A percentile compares a stretch with the other conserved stretches of the same genome.
These are phyloP conservation scores for Parochlus steinenii DNA, from an alignment of 2,888 invertebrate genomes.

Conservation along the genomic window DNA sequence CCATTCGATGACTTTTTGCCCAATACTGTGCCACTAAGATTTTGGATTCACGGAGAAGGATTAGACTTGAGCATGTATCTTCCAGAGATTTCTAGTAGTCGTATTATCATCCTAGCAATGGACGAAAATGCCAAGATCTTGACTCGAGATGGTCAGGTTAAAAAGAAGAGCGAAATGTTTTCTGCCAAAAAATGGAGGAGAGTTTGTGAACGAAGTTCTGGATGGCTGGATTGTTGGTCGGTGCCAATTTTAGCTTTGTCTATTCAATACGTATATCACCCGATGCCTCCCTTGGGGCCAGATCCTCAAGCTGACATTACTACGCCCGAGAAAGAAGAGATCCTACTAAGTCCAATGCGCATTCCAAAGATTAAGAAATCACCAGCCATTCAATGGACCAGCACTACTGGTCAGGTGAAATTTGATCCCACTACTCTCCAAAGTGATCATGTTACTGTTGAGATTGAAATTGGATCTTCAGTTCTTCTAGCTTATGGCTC, in stretches of 20 bases:
- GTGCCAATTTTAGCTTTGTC: slow-evolving; percentile 87
- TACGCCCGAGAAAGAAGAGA: slow-evolving; percentile 88
- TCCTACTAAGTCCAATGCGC: slow-evolving; percentile 77
- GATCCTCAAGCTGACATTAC: slow-evolving; percentile 83
- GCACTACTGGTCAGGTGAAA: slow-evolving; percentile 45
- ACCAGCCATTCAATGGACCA: slow-evolving; percentile 48
- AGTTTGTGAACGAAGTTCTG: slow-evolving; percentile 49
- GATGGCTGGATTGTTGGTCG: slow-evolving; percentile 95
- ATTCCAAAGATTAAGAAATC: slow-evolving; percentile 65
- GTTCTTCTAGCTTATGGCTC: slow-evolving; percentile 83
- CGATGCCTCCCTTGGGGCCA: slow-evolving; percentile 74
- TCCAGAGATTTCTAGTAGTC: slow-evolving; percentile 81
- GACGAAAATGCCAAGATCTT: slow-evolving; percentile 78
- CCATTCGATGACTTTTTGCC: slow-evolving; percentile 92
- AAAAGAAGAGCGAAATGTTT: slow-evolving; percentile 34
- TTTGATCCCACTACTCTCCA: slow-evolving; percentile 77
- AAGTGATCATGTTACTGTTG: slow-evolving; percentile 80
- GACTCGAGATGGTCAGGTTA: slow-evolving; percentile 51
- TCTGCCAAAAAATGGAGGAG: slow-evolving; percentile 61
- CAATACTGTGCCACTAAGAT: slow-evolving; percentile 69
- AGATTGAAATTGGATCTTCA: slow-evolving; percentile 89
- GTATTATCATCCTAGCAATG: slow-evolving; percentile 63
- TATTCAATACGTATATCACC: slow-evolving; percentile 83
- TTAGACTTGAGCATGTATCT: slow-evolving; percentile 78
- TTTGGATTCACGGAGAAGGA: slow-evolving; percentile 91